A percentile compares a stretch with the other conserved stretches of the same genome.
phyloP scores from a whole-genome alignment of 2,113 vertebrate genomes.

The Symphodus melops region DNA sequence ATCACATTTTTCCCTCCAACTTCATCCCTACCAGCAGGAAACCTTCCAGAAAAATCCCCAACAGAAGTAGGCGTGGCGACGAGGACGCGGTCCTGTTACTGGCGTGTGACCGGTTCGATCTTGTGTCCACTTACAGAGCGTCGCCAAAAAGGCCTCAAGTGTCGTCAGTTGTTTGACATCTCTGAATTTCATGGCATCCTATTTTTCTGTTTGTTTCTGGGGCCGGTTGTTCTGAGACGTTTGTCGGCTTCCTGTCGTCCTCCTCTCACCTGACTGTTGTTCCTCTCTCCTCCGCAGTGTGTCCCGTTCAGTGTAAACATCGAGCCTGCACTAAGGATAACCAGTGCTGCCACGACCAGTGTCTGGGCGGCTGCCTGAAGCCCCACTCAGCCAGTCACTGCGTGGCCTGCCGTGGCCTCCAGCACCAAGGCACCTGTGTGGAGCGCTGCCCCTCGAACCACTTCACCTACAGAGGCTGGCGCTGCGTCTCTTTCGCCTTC shows the following conservation, averaged over 20 bases:
- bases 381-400: slow-evolving; percentile 85
- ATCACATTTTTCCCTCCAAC: too few species aligned
- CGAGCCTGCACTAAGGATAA: slow-evolving; percentile 88
- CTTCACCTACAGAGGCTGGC: slow-evolving; percentile 92
- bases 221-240: too few species aligned
- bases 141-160: too few species aligned
- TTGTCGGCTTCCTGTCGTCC: not conserved
- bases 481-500: slow-evolving; percentile 90
- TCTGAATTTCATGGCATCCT: too few species aligned
- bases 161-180: too few species aligned
- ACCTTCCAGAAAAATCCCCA: too few species aligned
- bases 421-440: slow-evolving; percentile 85
- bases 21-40: too few species aligned
- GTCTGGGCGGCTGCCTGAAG: slow-evolving; percentile 90
- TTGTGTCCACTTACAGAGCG: too few species aligned
- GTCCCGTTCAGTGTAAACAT: slow-evolving; percentile 88
- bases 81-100: too few species aligned
- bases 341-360: slow-evolving; percentile 93
- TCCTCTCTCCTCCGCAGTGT: slow-evolving; percentile 80
- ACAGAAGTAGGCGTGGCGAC: too few species aligned
- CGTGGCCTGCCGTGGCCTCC: slow-evolving; percentile 90
- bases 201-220: too few species aligned
- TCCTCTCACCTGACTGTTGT: slow-evolving; percentile 5
- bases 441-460: slow-evolving; percentile 86
- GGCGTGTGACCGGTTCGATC: too few species aligned